phyloP scores from a whole-genome alignment of 2,888 invertebrate species.

The Tetranychus piercei region DNA sequence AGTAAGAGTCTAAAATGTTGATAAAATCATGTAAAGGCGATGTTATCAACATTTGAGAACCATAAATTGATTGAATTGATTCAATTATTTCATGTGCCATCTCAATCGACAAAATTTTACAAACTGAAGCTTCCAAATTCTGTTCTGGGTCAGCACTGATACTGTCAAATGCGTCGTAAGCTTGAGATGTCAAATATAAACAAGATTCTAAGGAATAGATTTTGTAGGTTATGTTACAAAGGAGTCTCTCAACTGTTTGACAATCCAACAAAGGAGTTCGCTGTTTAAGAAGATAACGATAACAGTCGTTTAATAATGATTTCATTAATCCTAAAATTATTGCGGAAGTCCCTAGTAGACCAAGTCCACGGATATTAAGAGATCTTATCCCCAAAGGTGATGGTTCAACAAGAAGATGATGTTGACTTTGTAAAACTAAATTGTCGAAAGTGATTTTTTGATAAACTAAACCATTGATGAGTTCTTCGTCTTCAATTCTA shows the following conservation, averaged over 20 bases:
- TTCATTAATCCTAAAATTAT: constrained; percentile 20
- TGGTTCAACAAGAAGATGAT: constrained; percentile 16
- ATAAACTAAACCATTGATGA: constrained; percentile 16
- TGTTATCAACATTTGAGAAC: constrained; percentile 17
- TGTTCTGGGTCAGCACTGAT: constrained; percentile 13
- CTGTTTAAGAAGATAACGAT: constrained; percentile 18
- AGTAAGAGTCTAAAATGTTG: constrained; percentile 20
- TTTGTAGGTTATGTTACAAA: constrained; percentile 37
- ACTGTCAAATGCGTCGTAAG: constrained; percentile 31
- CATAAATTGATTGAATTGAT: constrained; percentile 17
- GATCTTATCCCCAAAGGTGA: not conserved
- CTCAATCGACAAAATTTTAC: constrained; percentile 18
- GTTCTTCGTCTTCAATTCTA: constrained; percentile 13
- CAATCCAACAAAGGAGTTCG: constrained; percentile 16
- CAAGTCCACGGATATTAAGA: constrained; percentile 19
- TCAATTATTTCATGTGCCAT: constrained; percentile 12
- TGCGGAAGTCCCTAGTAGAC: constrained; percentile 17
- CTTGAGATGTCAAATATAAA: constrained; percentile 59
- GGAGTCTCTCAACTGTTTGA: constrained; percentile 33
- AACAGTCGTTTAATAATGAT: constrained; percentile 13
- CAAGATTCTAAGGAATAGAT: constrained; percentile 70
- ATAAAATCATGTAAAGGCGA: constrained; percentile 17
- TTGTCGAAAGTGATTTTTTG: constrained; percentile 16
- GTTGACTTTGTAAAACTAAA: constrained; percentile 9
- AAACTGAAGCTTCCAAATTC: constrained; percentile 13